Evolutionary conservation across 2,888 invertebrate genomes (phyloP).

Genomic region (Rhogogaster chlorosoma): DNA sequence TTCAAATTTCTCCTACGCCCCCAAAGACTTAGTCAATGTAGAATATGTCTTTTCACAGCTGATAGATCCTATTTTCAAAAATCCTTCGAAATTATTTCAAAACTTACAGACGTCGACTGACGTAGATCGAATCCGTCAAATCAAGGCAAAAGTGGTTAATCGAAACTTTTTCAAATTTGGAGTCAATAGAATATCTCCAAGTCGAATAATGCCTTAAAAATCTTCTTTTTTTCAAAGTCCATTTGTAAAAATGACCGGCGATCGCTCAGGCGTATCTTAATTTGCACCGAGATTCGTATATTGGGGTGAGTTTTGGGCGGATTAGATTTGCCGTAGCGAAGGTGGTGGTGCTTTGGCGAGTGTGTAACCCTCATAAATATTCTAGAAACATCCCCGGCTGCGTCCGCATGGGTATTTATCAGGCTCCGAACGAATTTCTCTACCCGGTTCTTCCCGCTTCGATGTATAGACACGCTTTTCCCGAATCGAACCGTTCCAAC

Average conservation of each 20-base stretch:
- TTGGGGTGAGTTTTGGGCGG: not conserved
- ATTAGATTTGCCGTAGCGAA: not conserved
- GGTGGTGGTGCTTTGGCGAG: not conserved
- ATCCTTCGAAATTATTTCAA: too few relatives aligned
- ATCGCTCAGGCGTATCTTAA: not conserved
- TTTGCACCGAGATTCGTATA: slow-evolving; percentile 2
- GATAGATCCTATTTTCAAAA: too few relatives aligned
- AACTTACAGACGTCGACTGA: too few relatives aligned
- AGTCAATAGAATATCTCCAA: too few relatives aligned
- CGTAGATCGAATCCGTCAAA: too few relatives aligned
- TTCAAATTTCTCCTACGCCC: not conserved
- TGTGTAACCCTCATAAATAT: slow-evolving; percentile 44
- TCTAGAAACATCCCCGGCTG: slow-evolving; percentile 34
- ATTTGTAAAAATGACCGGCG: not conserved
- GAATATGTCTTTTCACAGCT: too few relatives aligned
- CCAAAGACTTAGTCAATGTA: too few relatives aligned
- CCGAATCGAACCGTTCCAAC: slow-evolving; percentile 4
- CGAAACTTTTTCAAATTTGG: too few relatives aligned
- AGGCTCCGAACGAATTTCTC: slow-evolving; percentile 38
- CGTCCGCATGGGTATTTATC: slow-evolving; percentile 45
- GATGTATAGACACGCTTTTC: not conserved
- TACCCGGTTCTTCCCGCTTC: not conserved
- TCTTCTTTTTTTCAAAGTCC: too few relatives aligned
- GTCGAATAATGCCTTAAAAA: too few relatives aligned
- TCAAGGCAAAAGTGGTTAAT: too few relatives aligned